These are phyloP conservation scores for Drosophila atripex DNA, from an alignment of 2,888 invertebrate genomes.

Conservation along the genomic window DNA sequence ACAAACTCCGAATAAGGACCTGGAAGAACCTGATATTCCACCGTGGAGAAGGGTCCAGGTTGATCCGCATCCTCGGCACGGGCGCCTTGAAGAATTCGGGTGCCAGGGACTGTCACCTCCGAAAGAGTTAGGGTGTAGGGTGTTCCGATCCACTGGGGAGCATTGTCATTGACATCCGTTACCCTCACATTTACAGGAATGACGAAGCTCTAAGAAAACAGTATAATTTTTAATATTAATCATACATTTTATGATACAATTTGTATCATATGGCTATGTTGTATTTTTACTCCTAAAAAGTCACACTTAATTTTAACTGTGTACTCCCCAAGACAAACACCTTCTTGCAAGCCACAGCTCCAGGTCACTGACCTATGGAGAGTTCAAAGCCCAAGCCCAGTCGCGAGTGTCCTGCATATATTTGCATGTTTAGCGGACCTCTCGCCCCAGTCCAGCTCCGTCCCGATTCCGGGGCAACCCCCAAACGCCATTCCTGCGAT, in stretches of 20 bases:
- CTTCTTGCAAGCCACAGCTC: slow-evolving; percentile 10
- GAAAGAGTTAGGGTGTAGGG: slow-evolving; percentile 93
- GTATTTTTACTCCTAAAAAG: no score
- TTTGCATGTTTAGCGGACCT: slow-evolving; percentile 65
- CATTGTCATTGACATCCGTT: slow-evolving; percentile 96
- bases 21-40: slow-evolving; percentile 91
- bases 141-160: slow-evolving; percentile 91
- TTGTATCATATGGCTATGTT: no score
- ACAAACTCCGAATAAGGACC: slow-evolving; percentile 92
- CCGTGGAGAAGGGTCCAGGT: slow-evolving; percentile 93
- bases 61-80: slow-evolving; percentile 93
- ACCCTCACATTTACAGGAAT: slow-evolving; percentile 86
- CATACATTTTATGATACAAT: no score
- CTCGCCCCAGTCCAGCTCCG: slow-evolving; percentile 15
- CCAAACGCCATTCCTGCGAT: slow-evolving; percentile 51
- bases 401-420: slow-evolving; percentile 53
- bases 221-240: no score
- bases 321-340: slow-evolving; percentile 59
- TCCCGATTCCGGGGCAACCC: not conserved
- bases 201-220: slow-evolving; percentile 81
- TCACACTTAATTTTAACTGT: slow-evolving; percentile 9
- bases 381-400: slow-evolving; percentile 70
- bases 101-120: slow-evolving; percentile 90
- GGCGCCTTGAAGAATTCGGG: slow-evolving; percentile 91
- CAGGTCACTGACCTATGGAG: slow-evolving; percentile 73